These are phyloP conservation scores for Danio aesculapii DNA, from an alignment of 2,797 vertebrate species.

Conservation along the genomic window DNA sequence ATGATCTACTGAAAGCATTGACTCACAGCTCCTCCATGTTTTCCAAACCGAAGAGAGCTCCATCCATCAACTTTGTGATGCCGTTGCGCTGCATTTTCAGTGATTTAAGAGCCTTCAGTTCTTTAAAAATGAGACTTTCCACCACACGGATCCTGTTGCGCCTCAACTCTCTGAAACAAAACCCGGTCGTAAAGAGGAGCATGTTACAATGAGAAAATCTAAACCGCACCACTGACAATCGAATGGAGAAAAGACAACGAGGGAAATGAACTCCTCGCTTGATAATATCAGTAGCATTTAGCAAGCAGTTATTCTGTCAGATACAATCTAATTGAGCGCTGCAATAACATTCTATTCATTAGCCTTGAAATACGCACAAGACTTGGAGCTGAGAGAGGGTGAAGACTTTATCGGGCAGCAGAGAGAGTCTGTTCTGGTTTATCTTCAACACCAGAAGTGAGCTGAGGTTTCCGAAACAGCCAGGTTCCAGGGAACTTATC, in stretches of 20 bases:
- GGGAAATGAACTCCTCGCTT: background rate
- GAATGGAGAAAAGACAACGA: background rate
- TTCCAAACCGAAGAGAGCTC: constrained; percentile 95
- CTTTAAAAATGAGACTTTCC: constrained; percentile 97
- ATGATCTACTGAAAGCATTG: background rate
- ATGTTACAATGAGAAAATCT: background rate
- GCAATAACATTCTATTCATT: constrained; percentile 13
- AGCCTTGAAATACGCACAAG: constrained; percentile 84
- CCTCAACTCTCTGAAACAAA: constrained; percentile 88
- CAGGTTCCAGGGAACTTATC: constrained; percentile 89
- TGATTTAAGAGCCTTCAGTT: constrained; percentile 91
- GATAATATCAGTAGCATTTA: constrained; percentile 32
- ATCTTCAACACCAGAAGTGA: constrained; percentile 92
- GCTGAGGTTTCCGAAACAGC: constrained; percentile 95
- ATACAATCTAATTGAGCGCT: constrained; percentile 30
- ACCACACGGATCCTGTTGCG: constrained; percentile 95
- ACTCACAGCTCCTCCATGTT: constrained; percentile 98
- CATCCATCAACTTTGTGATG: constrained; percentile 94
- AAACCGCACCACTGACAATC: background rate
- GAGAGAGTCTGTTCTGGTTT: constrained; percentile 91
- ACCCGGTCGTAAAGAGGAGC: background rate
- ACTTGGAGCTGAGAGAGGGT: constrained; percentile 91
- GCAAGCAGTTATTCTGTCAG: constrained; percentile 10
- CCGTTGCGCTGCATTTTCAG: constrained; percentile 97
- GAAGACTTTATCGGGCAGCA: constrained; percentile 92